Evolutionary conservation across 2,888 invertebrate species (phyloP), one percentile per base, ranked within the genome.

Genomic region (Leucoma salicis): DNA sequence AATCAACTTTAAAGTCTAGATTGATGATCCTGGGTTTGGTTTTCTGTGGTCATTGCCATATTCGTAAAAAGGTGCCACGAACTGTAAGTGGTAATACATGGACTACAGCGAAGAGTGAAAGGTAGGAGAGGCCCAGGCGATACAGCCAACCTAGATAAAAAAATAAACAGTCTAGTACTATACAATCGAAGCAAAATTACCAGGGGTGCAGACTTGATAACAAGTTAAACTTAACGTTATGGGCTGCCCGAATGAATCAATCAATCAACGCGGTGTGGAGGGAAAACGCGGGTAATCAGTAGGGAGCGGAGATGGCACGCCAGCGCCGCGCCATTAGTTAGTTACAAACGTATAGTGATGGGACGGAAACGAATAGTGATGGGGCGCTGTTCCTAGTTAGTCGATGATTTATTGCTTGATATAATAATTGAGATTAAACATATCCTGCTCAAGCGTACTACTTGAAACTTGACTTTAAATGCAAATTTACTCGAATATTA

Each of bases 141-240:
- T n/a, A n/a, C n/a, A n/a, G n/a, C n/a, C n/a, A n/a, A n/a, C n/a
- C n/a, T n/a, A n/a, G n/a, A n/a, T n/a, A n/a, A n/a, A n/a, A n/a
- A n/a, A 8, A 48, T 37, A 21, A 27, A 42, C 38, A 32, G 32
- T 21, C 4, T 39, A 42, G 40, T 50, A 36, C 54, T 44, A 46
- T 41, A 49, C 51, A 49, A 46, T 41, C 39, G 46, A 50, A 47
- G 33, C 54, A 39, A 53, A 61, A 57, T 53, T 44, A 64, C 63
- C 51, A 50, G 52, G 57, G 44, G 53, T 39, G 54, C 59, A 60
- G 46, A 60, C 63, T 68, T 75, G 78, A 78, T 78, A 78, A 78
- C 75, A 71, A 71, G 73, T 70, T 71, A 70, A 71, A 70, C 71
- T 79, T 78, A 78, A 72, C 77, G 77, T 69, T 66, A 63, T 68